These are phyloP conservation scores for Drosophila merina DNA, from an alignment of 2,888 invertebrate species.

Conservation along the genomic window DNA sequence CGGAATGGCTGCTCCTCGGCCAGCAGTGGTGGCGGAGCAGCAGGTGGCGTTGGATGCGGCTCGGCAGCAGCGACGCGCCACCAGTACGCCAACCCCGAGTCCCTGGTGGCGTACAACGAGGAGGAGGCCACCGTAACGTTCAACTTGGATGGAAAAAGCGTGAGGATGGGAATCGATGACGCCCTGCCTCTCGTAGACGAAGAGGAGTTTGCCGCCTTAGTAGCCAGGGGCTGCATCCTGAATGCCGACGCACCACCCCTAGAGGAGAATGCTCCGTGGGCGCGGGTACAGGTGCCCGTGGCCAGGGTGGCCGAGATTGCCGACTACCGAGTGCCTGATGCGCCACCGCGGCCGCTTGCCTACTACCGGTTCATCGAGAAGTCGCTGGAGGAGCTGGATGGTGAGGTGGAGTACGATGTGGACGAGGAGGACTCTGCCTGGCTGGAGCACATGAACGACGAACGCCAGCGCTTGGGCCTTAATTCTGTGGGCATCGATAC, in stretches of 20 bases:
- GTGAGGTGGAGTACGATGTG: slow-evolving; percentile 97
- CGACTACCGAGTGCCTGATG: slow-evolving; percentile 92
- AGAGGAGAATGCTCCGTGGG: slow-evolving; percentile 83
- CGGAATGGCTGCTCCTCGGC: slow-evolving; percentile 50
- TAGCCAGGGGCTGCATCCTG: slow-evolving; percentile 81
- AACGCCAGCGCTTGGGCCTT: slow-evolving; percentile 89
- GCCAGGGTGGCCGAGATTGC: slow-evolving; percentile 89
- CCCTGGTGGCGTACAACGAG: slow-evolving; percentile 90
- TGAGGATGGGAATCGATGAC: slow-evolving; percentile 88
- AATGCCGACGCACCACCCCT: slow-evolving; percentile 80
- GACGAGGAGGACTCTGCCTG: slow-evolving; percentile 99
- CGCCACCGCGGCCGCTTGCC: slow-evolving; percentile 93
- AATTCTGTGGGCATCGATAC: slow-evolving; percentile 93
- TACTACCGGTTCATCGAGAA: slow-evolving; percentile 98
- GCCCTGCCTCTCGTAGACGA: slow-evolving; percentile 88
- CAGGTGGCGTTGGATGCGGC: slow-evolving; percentile 15
- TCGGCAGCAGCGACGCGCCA: slow-evolving; percentile 3
- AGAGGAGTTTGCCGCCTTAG: slow-evolving; percentile 85
- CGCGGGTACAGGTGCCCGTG: slow-evolving; percentile 87
- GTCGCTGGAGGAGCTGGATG: slow-evolving; percentile 96
- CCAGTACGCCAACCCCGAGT: slow-evolving; percentile 73
- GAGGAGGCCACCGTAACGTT: slow-evolving; percentile 94
- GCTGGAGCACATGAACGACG: slow-evolving; percentile 94
- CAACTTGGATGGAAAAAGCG: slow-evolving; percentile 92
- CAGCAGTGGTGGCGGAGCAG: slow-evolving; percentile 27